A percentile compares a stretch with the other conserved stretches of the same genome.
phyloP scores from a whole-genome alignment of 2,888 invertebrate genomes.

The Silvanus unidentatus region DNA sequence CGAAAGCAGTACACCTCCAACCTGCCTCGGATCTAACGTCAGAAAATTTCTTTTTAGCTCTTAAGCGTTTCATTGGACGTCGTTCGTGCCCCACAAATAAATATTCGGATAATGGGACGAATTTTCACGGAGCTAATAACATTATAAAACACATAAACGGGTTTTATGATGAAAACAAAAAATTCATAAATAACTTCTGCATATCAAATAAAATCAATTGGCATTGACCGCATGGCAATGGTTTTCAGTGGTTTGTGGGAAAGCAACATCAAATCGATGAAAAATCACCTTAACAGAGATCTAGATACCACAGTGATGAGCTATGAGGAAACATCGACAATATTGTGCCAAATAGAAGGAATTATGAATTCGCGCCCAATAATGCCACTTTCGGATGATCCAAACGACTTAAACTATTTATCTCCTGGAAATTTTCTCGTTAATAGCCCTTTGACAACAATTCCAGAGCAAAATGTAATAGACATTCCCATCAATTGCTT shows the following conservation, averaged over 20 bases:
- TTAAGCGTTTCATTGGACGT: background rate
- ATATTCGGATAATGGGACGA: background rate
- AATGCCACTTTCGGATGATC: constrained; percentile 22
- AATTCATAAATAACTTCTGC: background rate
- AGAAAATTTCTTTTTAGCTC: background rate
- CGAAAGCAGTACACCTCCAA: constrained; percentile 6
- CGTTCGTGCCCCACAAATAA: background rate
- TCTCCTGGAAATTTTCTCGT: constrained; percentile 29
- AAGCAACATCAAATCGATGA: too few relatives aligned
- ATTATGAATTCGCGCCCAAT: constrained; percentile 32
- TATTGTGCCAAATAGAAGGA: constrained; percentile 30
- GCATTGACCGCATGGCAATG: background rate
- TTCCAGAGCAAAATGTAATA: constrained; percentile 15
- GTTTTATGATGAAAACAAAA: too few relatives aligned
- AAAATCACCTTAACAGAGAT: constrained; percentile 25
- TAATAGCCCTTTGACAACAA: constrained; percentile 11
- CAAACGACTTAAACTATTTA: constrained; percentile 19
- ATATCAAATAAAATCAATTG: constrained; percentile 15
- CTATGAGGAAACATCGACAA: constrained; percentile 29
- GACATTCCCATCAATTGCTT: constrained; percentile 16
- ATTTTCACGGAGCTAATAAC: background rate
- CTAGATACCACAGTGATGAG: constrained; percentile 21
- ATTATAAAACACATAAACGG: too few relatives aligned
- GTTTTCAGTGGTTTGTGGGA: constrained; percentile 37
- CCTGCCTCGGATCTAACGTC: background rate